Conservation (phyloP, 2,113 vertebrate genomes). For the Pelobates fuscus region DNA sequence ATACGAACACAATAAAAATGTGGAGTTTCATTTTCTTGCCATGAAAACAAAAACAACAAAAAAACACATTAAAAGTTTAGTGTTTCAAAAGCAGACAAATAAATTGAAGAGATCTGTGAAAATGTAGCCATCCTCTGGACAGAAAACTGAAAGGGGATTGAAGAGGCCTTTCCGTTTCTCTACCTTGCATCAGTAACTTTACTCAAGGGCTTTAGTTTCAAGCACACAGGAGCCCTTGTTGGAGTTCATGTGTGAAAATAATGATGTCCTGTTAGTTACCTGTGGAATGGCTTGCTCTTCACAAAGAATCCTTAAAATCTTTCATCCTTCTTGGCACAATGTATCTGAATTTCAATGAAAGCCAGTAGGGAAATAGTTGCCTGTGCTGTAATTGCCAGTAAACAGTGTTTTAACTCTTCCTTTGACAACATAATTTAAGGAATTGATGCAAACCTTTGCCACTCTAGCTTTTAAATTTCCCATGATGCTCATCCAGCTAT, state of each 20-base stretch:
- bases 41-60: slow-evolving; percentile 1
- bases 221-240: slow-evolving; percentile 27
- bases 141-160: slow-evolving; percentile 16
- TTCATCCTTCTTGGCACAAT: slow-evolving; percentile 29
- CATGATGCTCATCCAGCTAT: too few species aligned
- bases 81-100: slow-evolving; percentile 30
- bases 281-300: slow-evolving; percentile 49
- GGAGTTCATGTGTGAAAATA: slow-evolving; percentile 39
- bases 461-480: too few species aligned
- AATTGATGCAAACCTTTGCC: too few species aligned
- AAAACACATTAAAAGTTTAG: slow-evolving; percentile 15
- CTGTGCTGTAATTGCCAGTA: background rate
- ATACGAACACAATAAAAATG: background rate
- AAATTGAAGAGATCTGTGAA: slow-evolving; percentile 19
- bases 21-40: background rate
- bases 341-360: slow-evolving; percentile 22
- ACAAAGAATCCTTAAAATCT: background rate
- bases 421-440: too few species aligned
- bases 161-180: slow-evolving; percentile 32
- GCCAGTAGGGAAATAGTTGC: background rate
- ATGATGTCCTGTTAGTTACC: slow-evolving; percentile 39
- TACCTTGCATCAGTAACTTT: slow-evolving; percentile 34
- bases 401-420: background rate
- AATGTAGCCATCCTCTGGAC: slow-evolving; percentile 27
- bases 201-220: slow-evolving; percentile 42